Conservation (phyloP, 2,888 invertebrate genomes). For the Lasiommata megera region DNA sequence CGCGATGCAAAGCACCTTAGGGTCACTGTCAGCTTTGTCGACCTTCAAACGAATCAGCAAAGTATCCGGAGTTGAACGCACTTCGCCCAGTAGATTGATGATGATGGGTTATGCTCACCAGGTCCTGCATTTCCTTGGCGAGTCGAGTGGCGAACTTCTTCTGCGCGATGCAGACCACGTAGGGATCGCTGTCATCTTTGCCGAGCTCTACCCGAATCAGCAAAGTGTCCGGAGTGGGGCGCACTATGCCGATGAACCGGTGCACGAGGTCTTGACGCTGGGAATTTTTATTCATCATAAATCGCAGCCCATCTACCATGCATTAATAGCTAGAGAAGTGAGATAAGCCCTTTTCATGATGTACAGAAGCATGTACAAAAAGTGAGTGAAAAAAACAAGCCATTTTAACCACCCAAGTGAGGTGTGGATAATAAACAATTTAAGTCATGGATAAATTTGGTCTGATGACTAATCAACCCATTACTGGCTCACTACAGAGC, state of each 20-base stretch:
- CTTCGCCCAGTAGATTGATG: too few relatives aligned
- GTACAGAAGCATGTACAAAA: too few relatives aligned
- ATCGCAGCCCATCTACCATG: neutral
- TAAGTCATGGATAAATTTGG: too few relatives aligned
- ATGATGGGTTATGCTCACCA: slow-evolving; percentile 77
- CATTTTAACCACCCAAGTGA: too few relatives aligned
- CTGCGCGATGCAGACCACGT: slow-evolving; percentile 94
- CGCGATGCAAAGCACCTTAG: slow-evolving; percentile 96
- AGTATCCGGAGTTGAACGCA: too few relatives aligned
- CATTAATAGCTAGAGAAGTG: too few relatives aligned
- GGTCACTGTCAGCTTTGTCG: slow-evolving; percentile 95
- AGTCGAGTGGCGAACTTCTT: slow-evolving; percentile 93
- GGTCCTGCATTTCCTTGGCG: slow-evolving; percentile 95
- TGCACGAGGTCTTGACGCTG: slow-evolving; percentile 96
- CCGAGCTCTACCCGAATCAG: slow-evolving; percentile 92
- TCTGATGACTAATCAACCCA: too few relatives aligned
- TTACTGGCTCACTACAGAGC: too few relatives aligned
- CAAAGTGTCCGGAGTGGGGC: slow-evolving; percentile 93
- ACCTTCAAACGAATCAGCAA: slow-evolving; percentile 94
- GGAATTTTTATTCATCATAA: neutral
- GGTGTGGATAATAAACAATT: too few relatives aligned
- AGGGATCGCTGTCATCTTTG: slow-evolving; percentile 95
- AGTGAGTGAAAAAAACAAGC: too few relatives aligned
- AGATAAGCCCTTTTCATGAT: too few relatives aligned
- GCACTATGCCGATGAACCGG: slow-evolving; percentile 89